Conservation (phyloP, 2,797 vertebrate species). For the Crenuchus spilurus region DNA sequence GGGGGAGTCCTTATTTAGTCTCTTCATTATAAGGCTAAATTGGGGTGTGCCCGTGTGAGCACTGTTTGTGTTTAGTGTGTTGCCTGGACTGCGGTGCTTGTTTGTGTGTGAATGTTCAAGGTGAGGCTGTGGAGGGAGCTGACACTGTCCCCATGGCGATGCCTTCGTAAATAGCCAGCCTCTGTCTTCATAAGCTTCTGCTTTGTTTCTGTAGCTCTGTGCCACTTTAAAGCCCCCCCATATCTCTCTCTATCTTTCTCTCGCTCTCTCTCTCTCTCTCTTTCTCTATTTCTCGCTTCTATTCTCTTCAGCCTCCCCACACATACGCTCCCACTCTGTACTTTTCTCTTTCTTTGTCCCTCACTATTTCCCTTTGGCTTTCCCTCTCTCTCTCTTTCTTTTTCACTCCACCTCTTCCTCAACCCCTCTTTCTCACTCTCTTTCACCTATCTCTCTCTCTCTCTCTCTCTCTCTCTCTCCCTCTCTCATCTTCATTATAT, state of each 20-base stretch:
- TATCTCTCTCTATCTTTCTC: slow-evolving; percentile 12
- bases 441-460: background rate
- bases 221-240: background rate
- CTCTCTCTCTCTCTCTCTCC: background rate
- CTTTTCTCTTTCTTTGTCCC: background rate
- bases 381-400: background rate
- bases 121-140: slow-evolving; percentile 50
- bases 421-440: background rate
- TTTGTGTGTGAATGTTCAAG: slow-evolving; percentile 57
- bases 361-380: background rate
- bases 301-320: too few relatives aligned
- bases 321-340: too few relatives aligned
- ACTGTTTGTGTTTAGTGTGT: slow-evolving; percentile 35
- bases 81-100: slow-evolving; percentile 62
- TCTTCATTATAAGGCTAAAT: slow-evolving; percentile 17
- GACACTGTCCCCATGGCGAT: slow-evolving; percentile 54
- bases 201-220: background rate
- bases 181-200: slow-evolving; percentile 9
- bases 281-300: too few relatives aligned
- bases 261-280: background rate
- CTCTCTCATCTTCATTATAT: too few relatives aligned
- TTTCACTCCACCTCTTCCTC: background rate
- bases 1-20: slow-evolving; percentile 5
- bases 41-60: slow-evolving; percentile 21
- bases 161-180: slow-evolving; percentile 57